Evolutionary conservation across 2,797 vertebrate species (phyloP).

Genomic region (Sebastes variabilis): DNA sequence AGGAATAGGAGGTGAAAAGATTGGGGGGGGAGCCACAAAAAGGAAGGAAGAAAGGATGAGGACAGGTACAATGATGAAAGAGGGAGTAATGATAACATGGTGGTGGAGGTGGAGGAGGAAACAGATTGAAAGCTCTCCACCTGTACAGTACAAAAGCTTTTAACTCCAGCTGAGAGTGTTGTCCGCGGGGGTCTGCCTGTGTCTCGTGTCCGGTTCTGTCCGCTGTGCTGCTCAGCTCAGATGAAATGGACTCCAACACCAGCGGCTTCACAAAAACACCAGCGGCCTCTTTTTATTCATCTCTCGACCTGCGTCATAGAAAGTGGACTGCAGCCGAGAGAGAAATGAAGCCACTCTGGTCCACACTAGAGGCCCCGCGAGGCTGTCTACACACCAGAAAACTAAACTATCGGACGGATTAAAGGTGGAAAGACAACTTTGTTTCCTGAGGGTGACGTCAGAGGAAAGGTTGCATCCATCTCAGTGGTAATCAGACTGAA

Average conservation of each 20-base stretch:
- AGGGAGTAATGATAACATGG: neutral
- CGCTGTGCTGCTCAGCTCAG: neutral
- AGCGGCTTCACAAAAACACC: neutral
- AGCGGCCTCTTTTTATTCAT: slow-evolving; percentile 4
- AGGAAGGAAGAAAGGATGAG: no score
- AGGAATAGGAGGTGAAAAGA: neutral
- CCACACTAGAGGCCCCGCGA: neutral
- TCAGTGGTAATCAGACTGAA: neutral
- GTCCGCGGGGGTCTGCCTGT: neutral
- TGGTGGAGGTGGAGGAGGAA: neutral
- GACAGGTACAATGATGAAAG: neutral
- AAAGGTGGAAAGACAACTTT: neutral
- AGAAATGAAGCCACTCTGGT: neutral
- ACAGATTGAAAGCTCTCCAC: slow-evolving; percentile 12
- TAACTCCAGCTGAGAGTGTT: neutral
- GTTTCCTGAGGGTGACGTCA: neutral
- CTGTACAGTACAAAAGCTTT: slow-evolving; percentile 34
- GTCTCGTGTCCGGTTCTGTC: neutral
- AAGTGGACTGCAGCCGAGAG: slow-evolving; percentile 16
- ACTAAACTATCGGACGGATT: neutral
- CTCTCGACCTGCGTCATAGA: neutral
- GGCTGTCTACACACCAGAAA: neutral
- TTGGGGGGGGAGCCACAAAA: neutral
- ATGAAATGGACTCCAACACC: slow-evolving; percentile 17
- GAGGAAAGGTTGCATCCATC: neutral